phyloP scores from a whole-genome alignment of 2,888 invertebrate genomes.

The Acanthosoma haemorrhoidale region DNA sequence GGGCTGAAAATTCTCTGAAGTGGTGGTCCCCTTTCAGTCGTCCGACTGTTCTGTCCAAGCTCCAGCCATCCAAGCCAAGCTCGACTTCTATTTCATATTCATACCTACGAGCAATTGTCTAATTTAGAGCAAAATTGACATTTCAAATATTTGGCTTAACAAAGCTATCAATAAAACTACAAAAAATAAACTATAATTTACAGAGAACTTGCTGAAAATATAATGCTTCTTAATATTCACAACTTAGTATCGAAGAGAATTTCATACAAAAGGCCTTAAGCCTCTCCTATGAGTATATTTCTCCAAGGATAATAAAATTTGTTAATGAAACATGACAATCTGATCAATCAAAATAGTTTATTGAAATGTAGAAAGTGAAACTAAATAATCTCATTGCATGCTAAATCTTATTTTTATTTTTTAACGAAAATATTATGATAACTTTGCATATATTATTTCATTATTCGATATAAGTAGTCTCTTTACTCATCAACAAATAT shows the following conservation, averaged over 20 bases:
- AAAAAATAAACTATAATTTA: neutral
- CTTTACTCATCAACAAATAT: neutral
- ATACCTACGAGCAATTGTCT: constrained; percentile 23
- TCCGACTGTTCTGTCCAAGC: constrained; percentile 17
- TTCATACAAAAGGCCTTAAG: too few relatives aligned
- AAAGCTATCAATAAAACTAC: neutral
- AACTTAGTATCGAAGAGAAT: too few relatives aligned
- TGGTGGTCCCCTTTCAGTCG: constrained; percentile 22
- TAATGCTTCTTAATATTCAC: too few relatives aligned
- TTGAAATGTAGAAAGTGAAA: neutral
- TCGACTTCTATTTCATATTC: constrained; percentile 33
- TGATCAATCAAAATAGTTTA: neutral
- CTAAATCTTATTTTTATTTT: too few relatives aligned
- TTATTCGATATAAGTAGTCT: neutral
- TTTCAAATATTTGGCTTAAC: too few relatives aligned
- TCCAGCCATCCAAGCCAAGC: constrained; percentile 30
- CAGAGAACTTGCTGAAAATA: too few relatives aligned
- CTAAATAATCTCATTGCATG: too few relatives aligned
- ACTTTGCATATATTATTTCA: too few relatives aligned
- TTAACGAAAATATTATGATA: neutral
- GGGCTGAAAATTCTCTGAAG: constrained; percentile 27
- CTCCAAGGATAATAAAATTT: neutral
- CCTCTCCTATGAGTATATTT: neutral
- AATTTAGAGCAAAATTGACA: neutral
- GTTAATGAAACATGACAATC: too few relatives aligned